Base-by-base conservation (phyloP, 30 jellyfish, hydroid and myxozoan genomes). In the Pelagia noctiluca region DNA sequence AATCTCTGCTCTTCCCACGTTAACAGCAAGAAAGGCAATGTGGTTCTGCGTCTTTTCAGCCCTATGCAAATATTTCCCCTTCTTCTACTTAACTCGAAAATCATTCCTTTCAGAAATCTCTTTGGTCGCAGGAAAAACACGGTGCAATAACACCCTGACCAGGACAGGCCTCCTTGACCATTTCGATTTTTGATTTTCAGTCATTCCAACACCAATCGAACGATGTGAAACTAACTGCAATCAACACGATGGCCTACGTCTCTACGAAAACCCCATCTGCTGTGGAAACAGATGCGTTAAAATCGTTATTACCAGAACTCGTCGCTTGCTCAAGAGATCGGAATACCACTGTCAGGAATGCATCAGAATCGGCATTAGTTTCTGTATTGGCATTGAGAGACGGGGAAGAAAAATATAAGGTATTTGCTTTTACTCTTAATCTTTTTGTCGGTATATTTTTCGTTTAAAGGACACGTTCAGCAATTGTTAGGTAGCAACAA, bases 151-250 rank as follows among this genome's bases (percentile, higher is more conserved):
- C n/a, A n/a, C n/a, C n/a, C n/a, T n/a, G n/a, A n/a, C n/a, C n/a
- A n/a, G n/a, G n/a, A n/a, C n/a, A n/a, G n/a, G n/a, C n/a, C n/a
- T n/a, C n/a, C n/a, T n/a, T n/a, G n/a, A n/a, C n/a, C n/a, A n/a
- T n/a, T n/a, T n/a, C n/a, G n/a, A n/a, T n/a, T n/a, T 25, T 64
- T 63, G 52, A 61, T 30, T 57, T 60, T 23, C 76, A 93, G 98
- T 61, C 89, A 34, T 53, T 93, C 77, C 91, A 35, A 34, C 96
- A 93, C 54, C 37, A 88, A 13, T 87, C 98, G 19, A 79, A 50
- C 38, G 98, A 93, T 66, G 90, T 93, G 16, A 75, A 90, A 22
- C 49, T 86, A 4, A 68, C 96, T 0, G 93, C 97, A 21, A 63
- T 93, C 3, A 87, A 87, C 48, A 82, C 98, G 8, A 24, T 93